phyloP scores from a whole-genome alignment of 1,140 invertebrate species.

The Cheumatopsyche charites region DNA sequence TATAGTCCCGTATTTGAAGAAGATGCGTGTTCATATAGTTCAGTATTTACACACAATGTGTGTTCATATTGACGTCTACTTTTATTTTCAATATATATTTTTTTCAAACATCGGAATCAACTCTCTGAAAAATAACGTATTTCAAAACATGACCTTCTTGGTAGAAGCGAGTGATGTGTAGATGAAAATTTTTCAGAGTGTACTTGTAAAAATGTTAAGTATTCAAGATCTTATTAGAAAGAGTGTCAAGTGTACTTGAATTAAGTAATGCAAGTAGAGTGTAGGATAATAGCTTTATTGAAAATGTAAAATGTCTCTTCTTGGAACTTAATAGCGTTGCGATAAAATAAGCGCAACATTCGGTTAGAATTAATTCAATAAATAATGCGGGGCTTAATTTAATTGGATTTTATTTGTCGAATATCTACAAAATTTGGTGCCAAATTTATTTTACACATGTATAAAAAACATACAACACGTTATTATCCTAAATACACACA shows the following conservation, averaged over 20 bases:
- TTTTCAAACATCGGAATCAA: too few species aligned
- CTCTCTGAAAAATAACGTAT: too few species aligned
- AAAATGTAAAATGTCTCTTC: background rate
- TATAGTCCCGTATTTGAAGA: too few species aligned
- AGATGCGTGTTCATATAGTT: too few species aligned
- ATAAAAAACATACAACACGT: slow-evolving; percentile 26
- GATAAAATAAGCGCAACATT: background rate
- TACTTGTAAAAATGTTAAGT: background rate
- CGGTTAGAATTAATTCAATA: background rate
- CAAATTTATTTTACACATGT: slow-evolving; percentile 16
- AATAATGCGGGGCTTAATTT: background rate
- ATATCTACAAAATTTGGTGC: slow-evolving; percentile 18
- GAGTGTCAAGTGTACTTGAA: background rate
- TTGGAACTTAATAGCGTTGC: background rate
- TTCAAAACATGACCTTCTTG: too few species aligned
- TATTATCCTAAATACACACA: slow-evolving; percentile 29
- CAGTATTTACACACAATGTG: too few species aligned
- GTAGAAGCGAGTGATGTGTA: too few species aligned
- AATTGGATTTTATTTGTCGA: slow-evolving; percentile 21
- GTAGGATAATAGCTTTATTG: background rate
- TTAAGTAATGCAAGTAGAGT: background rate
- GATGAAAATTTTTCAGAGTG: too few species aligned
- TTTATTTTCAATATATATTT: too few species aligned
- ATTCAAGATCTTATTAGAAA: background rate
- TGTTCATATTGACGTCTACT: too few species aligned